Evolutionary conservation across 2,797 vertebrate genomes (phyloP).

Genomic region (Helarctos malayanus): DNA sequence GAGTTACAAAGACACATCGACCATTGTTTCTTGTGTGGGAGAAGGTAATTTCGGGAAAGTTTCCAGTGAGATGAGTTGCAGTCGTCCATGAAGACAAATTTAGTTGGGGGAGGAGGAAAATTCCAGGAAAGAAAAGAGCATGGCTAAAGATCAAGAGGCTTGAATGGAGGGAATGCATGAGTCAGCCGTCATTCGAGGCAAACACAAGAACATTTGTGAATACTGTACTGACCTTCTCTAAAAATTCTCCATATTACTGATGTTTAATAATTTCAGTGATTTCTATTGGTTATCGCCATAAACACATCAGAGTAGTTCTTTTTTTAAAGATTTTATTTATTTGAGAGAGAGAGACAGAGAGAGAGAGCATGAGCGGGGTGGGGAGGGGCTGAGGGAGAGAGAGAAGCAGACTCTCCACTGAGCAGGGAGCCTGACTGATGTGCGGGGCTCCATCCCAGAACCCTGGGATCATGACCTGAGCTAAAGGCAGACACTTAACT

Average conservation of each 20-base stretch:
- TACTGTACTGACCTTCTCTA: not conserved
- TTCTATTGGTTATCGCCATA: conserved; percentile 39
- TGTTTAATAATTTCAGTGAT: conserved; percentile 14
- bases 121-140: not conserved
- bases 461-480: not conserved
- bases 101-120: not conserved
- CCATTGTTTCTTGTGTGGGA: not conserved
- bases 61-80: not conserved
- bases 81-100: not conserved
- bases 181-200: not conserved
- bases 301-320: conserved; percentile 41
- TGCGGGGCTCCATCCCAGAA: not conserved
- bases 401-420: not conserved
- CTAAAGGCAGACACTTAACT: not conserved
- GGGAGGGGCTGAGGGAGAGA: not conserved
- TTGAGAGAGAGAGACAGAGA: not conserved
- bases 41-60: not conserved
- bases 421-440: not conserved
- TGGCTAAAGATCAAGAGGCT: not conserved
- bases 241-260: not conserved
- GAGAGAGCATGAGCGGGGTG: not conserved
- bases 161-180: too few relatives aligned
- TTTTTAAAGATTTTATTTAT: not conserved
- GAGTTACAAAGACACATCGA: not conserved
- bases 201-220: not conserved